Base-by-base conservation (phyloP, 2,113 vertebrate species). In the Eulemur rufifrons region DNA sequence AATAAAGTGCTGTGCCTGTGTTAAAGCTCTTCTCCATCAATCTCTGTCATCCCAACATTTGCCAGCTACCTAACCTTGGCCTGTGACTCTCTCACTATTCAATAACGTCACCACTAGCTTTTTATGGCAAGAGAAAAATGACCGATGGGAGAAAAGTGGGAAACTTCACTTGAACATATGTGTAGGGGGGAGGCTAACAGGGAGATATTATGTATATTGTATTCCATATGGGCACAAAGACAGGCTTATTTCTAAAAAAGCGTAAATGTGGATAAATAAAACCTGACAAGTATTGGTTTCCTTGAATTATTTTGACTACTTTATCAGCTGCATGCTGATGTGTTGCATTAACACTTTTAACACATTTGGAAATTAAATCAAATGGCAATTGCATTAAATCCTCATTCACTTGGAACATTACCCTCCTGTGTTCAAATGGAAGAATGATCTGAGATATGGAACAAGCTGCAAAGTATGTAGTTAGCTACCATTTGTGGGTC, bases 241-340 rank as follows among this genome's bases (percentile, higher is more conserved):
- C 95, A 84, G 89, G 83, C 91, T 95, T 97, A 91, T 92, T 97
- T 97, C 88, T 91, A 86, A 96, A 89, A 86, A 92, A 96, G 92
- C 5, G 2, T 95, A 81, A 96, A 96, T 96, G 94, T 97, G 95
- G 96, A 97, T 98, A 98, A 98, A 98, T 97, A 97, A 97, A 96
- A 97, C 96, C 97, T 96, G 96, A 97, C 94, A 94, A 96, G 95
- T 97, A 95, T 85, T 96, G 95, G 96, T 98, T 98, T 91, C 86
- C 80, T 85, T 97, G 97, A 97, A 87, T 98, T 98, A 97, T 97
- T 98, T 97, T 97, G 97, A 98, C 89, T 95, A 63, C 92, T 98
- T 95, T 92, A 92, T 97, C 96, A 96, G 97, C 97, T 89, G 95
- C 89, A 95, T 96, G 94, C 93, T 97, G 95, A 97, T 96, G 97